phyloP scores from a whole-genome alignment of 2,797 vertebrate species.

The Chaenodraco wilsoni region DNA sequence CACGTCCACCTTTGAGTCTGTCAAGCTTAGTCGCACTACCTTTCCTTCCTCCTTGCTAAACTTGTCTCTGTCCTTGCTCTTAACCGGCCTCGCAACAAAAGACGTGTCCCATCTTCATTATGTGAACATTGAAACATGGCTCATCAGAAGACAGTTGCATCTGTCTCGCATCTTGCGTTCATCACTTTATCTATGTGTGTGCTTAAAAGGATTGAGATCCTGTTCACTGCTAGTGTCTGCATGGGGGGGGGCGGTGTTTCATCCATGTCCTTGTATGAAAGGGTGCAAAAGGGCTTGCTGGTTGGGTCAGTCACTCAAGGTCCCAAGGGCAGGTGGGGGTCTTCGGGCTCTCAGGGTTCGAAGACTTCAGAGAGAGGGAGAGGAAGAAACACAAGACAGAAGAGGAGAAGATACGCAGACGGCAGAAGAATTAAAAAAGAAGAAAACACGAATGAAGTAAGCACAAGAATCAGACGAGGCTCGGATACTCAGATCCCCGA shows the following conservation, averaged over 20 bases:
- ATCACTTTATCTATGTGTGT: slow-evolving; percentile 52
- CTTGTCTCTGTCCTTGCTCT: slow-evolving; percentile 40
- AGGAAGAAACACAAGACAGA: slow-evolving; percentile 84
- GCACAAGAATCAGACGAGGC: slow-evolving; percentile 66
- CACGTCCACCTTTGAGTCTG: slow-evolving; percentile 36
- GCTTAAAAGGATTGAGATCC: slow-evolving; percentile 56
- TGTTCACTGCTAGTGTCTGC: slow-evolving; percentile 60
- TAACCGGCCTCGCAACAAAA: slow-evolving; percentile 40
- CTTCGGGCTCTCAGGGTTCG: slow-evolving; percentile 84
- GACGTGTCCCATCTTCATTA: slow-evolving; percentile 51
- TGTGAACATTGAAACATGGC: slow-evolving; percentile 71
- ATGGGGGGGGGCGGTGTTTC: slow-evolving; percentile 45
- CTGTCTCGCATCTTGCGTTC: slow-evolving; percentile 60
- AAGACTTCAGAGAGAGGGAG: slow-evolving; percentile 85
- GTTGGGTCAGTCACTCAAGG: slow-evolving; percentile 85
- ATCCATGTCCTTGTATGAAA: slow-evolving; percentile 73
- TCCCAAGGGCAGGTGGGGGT: slow-evolving; percentile 85
- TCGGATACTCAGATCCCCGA: slow-evolving; percentile 63
- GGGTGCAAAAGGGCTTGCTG: slow-evolving; percentile 70
- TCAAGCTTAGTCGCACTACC: slow-evolving; percentile 33
- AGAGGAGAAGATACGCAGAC: slow-evolving; percentile 78
- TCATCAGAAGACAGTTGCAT: slow-evolving; percentile 68
- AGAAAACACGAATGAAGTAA: slow-evolving; percentile 61
- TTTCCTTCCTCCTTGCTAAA: slow-evolving; percentile 39
- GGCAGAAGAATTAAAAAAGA: slow-evolving; percentile 59